Conservation (phyloP, 2,797 vertebrate species). For the Typhlichthys eigenmanni region DNA sequence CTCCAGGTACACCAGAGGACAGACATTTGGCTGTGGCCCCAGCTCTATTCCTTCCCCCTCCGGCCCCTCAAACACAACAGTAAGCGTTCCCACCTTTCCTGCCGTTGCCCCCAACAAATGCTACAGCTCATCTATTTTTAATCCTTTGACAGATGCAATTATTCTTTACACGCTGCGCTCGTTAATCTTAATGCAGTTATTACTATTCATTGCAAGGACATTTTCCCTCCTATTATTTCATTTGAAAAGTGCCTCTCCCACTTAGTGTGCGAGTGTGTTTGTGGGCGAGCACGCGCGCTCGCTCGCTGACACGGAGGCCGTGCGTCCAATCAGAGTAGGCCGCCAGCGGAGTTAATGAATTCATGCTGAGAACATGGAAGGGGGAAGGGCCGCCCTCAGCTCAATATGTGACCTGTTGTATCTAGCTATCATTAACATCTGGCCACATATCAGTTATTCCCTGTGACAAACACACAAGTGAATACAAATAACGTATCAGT, state of each 20-base stretch:
- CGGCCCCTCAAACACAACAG: conserved; percentile 64
- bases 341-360: conserved; percentile 59
- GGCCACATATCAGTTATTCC: conserved; percentile 61
- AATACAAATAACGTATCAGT: conserved; percentile 40
- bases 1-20: conserved; percentile 72
- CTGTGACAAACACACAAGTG: conserved; percentile 20
- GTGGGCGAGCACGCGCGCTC: conserved; percentile 14
- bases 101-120: conserved; percentile 56
- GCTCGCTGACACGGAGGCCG: conserved; percentile 27
- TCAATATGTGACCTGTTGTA: conserved; percentile 70
- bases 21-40: conserved; percentile 69
- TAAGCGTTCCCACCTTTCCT: conserved; percentile 34
- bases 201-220: conserved; percentile 74
- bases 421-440: conserved; percentile 59
- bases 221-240: conserved; percentile 67
- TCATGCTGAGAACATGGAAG: conserved; percentile 33
- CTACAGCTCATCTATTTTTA: conserved; percentile 78
- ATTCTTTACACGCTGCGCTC: conserved; percentile 77
- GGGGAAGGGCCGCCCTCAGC: conserved; percentile 23
- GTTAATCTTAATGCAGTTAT: conserved; percentile 82
- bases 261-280: conserved; percentile 6
- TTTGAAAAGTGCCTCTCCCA: conserved; percentile 53
- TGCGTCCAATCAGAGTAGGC: conserved; percentile 62
- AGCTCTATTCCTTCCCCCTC: conserved; percentile 49
- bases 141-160: conserved; percentile 79